phyloP scores from a whole-genome alignment of 2,797 vertebrate genomes.

The Cheirogaleus major region DNA sequence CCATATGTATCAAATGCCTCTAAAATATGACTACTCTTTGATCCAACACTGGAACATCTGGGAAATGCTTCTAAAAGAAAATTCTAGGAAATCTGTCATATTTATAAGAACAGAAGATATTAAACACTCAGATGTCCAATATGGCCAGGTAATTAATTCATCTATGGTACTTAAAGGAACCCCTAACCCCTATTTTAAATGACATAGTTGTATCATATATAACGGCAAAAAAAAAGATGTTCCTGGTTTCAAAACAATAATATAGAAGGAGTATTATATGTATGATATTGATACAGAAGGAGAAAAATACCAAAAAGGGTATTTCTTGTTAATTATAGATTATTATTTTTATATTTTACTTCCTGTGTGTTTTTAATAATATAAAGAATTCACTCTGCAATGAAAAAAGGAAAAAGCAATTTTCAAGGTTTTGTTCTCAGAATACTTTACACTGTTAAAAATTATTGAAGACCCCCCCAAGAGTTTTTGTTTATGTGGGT shows the following conservation, averaged over 20 bases:
- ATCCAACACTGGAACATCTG: not conserved
- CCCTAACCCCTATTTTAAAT: not conserved
- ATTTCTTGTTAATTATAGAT: not conserved
- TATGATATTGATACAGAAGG: not conserved
- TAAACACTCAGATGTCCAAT: not conserved
- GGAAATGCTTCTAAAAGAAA: not conserved
- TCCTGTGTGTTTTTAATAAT: not conserved
- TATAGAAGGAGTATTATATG: not conserved
- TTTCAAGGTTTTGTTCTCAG: not conserved
- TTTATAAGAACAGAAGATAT: not conserved
- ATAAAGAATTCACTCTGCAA: not conserved
- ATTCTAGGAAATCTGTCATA: not conserved
- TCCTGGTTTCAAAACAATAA: not conserved
- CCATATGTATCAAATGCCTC: not conserved
- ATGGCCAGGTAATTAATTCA: not conserved
- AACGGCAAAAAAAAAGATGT: not conserved
- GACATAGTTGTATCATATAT: not conserved
- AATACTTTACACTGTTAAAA: not conserved
- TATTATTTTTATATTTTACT: not conserved
- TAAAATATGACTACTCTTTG: not conserved
- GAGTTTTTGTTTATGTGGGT: not conserved
- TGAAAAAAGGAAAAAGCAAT: not conserved
- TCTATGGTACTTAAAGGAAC: not conserved
- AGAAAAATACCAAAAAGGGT: not conserved
- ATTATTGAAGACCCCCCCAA: not conserved